phyloP scores from a whole-genome alignment of 2,797 vertebrate genomes.

The Sparus aurata region DNA sequence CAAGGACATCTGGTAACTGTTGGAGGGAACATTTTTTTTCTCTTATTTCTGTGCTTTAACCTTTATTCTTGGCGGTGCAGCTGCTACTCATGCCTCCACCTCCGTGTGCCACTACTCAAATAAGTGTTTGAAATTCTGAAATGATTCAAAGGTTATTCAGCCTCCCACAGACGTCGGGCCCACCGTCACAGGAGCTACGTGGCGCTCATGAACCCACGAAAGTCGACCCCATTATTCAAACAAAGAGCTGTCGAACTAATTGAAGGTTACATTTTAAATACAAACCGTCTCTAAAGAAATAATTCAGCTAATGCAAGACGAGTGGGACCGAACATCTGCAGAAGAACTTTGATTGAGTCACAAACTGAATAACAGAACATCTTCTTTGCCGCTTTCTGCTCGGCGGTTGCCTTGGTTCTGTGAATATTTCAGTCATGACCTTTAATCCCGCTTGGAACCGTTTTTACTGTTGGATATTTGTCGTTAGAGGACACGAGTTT shows the following conservation, averaged over 20 bases:
- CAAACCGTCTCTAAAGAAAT: neutral
- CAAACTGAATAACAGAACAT: neutral
- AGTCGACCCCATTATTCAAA: neutral
- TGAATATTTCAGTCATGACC: slow-evolving; percentile 4
- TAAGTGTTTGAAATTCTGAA: slow-evolving; percentile 30
- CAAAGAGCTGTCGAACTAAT: neutral
- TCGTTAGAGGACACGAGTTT: slow-evolving; percentile 18
- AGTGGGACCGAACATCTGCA: neutral
- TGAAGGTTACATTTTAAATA: neutral
- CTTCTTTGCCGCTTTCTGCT: neutral
- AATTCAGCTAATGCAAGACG: neutral
- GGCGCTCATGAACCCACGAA: slow-evolving; percentile 1
- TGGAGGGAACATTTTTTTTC: slow-evolving; percentile 3
- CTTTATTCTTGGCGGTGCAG: slow-evolving; percentile 19
- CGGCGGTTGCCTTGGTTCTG: slow-evolving; percentile 3
- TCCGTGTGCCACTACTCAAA: slow-evolving; percentile 31
- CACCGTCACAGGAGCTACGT: slow-evolving; percentile 6
- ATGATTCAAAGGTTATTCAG: slow-evolving; percentile 43
- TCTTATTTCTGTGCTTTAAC: neutral
- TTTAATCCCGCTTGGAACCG: slow-evolving; percentile 12
- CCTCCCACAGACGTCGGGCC: slow-evolving; percentile 29
- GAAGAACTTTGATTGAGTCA: neutral
- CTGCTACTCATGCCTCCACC: slow-evolving; percentile 12
- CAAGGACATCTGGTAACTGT: neutral
- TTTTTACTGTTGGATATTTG: slow-evolving; percentile 22